A percentile compares a stretch with the other conserved stretches of the same genome.
These are phyloP conservation scores for Trematomus bernacchii DNA, from an alignment of 2,797 vertebrate species.

Conservation along the genomic window DNA sequence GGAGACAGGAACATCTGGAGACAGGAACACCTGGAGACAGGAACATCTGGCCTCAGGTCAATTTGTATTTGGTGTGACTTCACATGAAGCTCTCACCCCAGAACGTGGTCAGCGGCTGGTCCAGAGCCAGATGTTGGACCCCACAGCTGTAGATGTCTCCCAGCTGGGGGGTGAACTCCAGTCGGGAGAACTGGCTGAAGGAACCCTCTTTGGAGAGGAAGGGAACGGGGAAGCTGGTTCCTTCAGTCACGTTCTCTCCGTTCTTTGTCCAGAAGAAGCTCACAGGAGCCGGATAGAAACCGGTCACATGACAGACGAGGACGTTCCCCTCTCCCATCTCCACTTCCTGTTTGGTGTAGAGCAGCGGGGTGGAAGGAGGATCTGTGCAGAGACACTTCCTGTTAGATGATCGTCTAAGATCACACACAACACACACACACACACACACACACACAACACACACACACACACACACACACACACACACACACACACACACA, in stretches of 20 bases:
- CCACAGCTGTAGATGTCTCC: slow-evolving; percentile 54
- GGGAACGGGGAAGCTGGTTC: neutral
- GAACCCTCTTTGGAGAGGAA: neutral
- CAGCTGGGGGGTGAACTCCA: neutral
- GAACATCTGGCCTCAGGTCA: too few relatives aligned
- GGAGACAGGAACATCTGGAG: too few relatives aligned
- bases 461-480: too few relatives aligned
- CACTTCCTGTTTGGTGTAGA: slow-evolving; percentile 56
- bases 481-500: too few relatives aligned
- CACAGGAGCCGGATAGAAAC: slow-evolving; percentile 67
- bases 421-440: too few relatives aligned
- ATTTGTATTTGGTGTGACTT: neutral
- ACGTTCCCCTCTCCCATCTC: slow-evolving; percentile 41
- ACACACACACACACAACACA: too few relatives aligned
- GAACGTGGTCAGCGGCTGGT: neutral
- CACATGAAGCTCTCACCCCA: slow-evolving; percentile 46
- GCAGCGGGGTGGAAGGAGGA: slow-evolving; percentile 18
- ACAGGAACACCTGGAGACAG: too few relatives aligned
- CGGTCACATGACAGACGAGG: slow-evolving; percentile 60
- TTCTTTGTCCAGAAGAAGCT: slow-evolving; percentile 12
- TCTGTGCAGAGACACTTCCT: neutral
- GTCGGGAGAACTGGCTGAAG: slow-evolving; percentile 7
- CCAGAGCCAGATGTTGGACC: slow-evolving; percentile 42
- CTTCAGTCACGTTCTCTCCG: neutral
- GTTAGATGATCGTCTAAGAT: too few relatives aligned